These are phyloP conservation scores for pig (Sus scrofa) DNA, from an alignment of 2,113 vertebrate genomes.

Conservation along the genomic window T2T-Sscrofa CM000830.6:4612001-4612500, in stretches of 20 bases:
- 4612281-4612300: background rate
- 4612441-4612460: background rate
- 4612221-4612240: background rate
- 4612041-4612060: background rate
- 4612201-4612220: background rate
- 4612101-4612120: background rate
- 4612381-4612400: too few relatives aligned
- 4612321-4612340: background rate
- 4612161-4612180: background rate
- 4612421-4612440: background rate
- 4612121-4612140: background rate
- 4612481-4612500: background rate
- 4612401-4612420: background rate
- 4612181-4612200: background rate
- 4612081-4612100: background rate
- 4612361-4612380: background rate
- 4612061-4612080: background rate
- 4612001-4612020: background rate
- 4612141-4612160: too few relatives aligned
- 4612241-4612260: background rate
- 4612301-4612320: background rate
- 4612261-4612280: background rate
- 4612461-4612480: rapidly evolving
- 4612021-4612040: background rate
- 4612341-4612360: background rate